Evolutionary conservation across 2,797 vertebrate species (phyloP), one percentile per base, ranked within the genome.

Genomic region (Argentina silus): DNA sequence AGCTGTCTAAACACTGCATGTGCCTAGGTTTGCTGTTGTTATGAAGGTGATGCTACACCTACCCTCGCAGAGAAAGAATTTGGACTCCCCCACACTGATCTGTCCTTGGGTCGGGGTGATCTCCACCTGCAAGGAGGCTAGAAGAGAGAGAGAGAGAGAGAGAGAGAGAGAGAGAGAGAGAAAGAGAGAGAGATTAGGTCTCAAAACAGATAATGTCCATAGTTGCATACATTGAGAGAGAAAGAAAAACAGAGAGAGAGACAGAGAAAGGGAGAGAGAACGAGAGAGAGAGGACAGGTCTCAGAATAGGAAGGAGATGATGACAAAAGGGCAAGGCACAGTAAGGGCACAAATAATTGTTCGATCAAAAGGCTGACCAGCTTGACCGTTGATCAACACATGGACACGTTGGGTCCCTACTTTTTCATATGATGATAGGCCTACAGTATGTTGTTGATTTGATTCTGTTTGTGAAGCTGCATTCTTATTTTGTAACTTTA

Each of bases 41-140:
- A 7, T 42, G 14, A 8, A n/a, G 48, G 48, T 3, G 27, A 55
- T 42, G 5, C 12, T 69, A 27, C 10, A 76, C 95, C 86, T 93
- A 97, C 98, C 98, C 95, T 97, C 94, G 7, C 98, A 99, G 81
- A 97, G 85, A 94, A 99, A 99, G 91, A 99, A 99, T 73, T 99
- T 99, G 72, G 97, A 99, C 42, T 98, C 98, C 92, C 97, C 97
- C 1, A 98, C 94, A 63, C 97, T 97, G 94, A 99, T 97, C 89
- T 98, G 97, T 69, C 97, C 97, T 81, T 96, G 95, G 45, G 93
- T 81, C 8, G 98, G 98, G 78, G 91, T 95, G 74, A 99, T 99
- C 85, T 96, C 89, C 92, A 99, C 97, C 89, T 98, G 96, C 87
- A 99, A 94, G 86, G 96, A 92, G 70, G 92, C 97, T 98, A 89